Evolutionary conservation across 2,888 invertebrate genomes (phyloP), one percentile per base, ranked within the genome.

Genomic region (Synanthedon formicaeformis): DNA sequence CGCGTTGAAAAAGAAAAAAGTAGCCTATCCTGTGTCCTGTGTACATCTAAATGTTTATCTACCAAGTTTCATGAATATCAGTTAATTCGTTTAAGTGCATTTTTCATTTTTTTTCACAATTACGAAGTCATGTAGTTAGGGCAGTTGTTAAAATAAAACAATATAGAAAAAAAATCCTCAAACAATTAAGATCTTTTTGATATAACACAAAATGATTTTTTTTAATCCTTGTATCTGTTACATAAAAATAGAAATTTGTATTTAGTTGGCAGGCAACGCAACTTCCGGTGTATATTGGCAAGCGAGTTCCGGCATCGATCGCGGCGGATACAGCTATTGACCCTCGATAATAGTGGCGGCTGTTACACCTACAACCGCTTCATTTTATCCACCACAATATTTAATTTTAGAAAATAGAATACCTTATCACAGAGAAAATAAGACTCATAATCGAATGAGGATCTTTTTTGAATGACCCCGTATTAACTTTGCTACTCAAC

Each of bases 241-340:
- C 10, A 34, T 34, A 34, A 45, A 45, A 45, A 45, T 13, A 45
- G n/a, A 45, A 45, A 45, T 45, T 45, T 45, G 45, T 45, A n/a
- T 45, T 45, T 13, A 5, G 57, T 60, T 60, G 58, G 61, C 66
- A 64, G 64, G 61, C 61, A 56, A 54, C 59, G 61, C 59, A 61
- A 64, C 69, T 75, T 78, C 78, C 77, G 66, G 67, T 66, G 64
- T 64, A 68, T 61, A 65, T 64, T 62, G 67, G 65, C 65, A 60
- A 66, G 60, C 58, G 65, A 16, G 64, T 78, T 79, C 80, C 78
- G 74, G 71, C 61, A 77, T 80, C 77, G 80, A 81, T 77, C 75
- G 72, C 59, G 58, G 60, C 66, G 68, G 70, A 75, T 71, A 73
- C 71, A 65, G 73, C 70, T 75, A 75, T 78, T 79, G 79, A 77